Conservation (phyloP, 2,888 invertebrate species). For the Microplitis deprimator region DNA sequence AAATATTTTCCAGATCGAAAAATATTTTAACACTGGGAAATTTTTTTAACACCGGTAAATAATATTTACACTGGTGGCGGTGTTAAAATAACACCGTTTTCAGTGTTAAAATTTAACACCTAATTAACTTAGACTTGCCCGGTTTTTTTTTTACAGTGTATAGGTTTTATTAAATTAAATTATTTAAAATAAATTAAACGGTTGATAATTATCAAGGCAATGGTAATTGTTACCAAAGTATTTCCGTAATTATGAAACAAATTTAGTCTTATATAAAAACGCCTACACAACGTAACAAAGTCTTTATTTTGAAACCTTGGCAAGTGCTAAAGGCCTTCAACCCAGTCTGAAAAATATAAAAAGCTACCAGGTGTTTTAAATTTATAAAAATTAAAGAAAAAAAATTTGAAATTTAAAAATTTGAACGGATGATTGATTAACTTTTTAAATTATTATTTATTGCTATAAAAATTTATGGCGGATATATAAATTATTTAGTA, state of each 20-base stretch:
- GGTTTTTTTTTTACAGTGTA: too few relatives aligned
- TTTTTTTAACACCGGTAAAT: too few relatives aligned
- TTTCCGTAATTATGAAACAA: conserved; percentile 8
- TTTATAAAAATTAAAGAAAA: background rate
- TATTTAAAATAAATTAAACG: too few relatives aligned
- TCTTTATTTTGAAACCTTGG: conserved; percentile 23
- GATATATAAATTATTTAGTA: too few relatives aligned
- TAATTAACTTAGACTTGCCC: too few relatives aligned
- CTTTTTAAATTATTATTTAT: background rate
- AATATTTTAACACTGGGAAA: too few relatives aligned
- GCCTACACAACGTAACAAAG: conserved; percentile 7
- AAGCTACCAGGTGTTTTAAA: background rate
- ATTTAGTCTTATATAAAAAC: conserved; percentile 16
- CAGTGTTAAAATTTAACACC: too few relatives aligned
- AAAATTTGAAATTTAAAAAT: background rate
- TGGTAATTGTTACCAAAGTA: conserved; percentile 25
- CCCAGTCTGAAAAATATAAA: conserved; percentile 11
- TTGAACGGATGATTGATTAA: background rate
- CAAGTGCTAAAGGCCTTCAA: conserved; percentile 29
- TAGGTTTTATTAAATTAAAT: too few relatives aligned
- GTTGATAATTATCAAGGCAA: background rate
- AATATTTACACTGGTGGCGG: too few relatives aligned
- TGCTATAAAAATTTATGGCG: background rate
- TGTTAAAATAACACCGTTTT: too few relatives aligned
- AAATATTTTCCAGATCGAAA: too few relatives aligned